Conservation (phyloP, 2,797 vertebrate genomes). For the Melanotaenia parkinsoni region DNA sequence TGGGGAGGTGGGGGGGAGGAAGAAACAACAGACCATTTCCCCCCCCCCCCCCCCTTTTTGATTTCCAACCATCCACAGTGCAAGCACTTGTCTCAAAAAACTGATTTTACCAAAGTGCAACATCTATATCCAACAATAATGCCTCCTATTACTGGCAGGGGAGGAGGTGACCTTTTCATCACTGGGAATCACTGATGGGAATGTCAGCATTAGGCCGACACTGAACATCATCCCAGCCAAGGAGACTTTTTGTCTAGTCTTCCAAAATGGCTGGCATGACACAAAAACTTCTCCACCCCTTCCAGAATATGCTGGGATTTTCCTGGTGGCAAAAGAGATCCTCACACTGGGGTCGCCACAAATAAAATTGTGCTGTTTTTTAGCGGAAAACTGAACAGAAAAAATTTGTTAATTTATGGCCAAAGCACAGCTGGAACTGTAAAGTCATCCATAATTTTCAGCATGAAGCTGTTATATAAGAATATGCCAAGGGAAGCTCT, state of each 20-base stretch:
- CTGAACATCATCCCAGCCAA: constrained; percentile 27
- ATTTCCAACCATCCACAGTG: constrained; percentile 72
- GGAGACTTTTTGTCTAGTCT: constrained; percentile 37
- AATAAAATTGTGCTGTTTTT: constrained; percentile 40
- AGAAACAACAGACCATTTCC: constrained; percentile 87
- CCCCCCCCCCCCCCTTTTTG: constrained; percentile 42
- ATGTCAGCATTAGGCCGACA: constrained; percentile 40
- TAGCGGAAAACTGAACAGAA: neutral
- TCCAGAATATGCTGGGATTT: constrained; percentile 34
- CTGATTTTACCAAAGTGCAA: constrained; percentile 15
- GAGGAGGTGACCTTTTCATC: constrained; percentile 49
- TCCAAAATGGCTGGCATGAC: constrained; percentile 42
- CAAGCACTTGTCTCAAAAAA: constrained; percentile 38
- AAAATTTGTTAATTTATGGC: neutral
- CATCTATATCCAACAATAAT: constrained; percentile 23
- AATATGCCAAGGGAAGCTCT: constrained; percentile 38
- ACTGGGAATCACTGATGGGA: constrained; percentile 36
- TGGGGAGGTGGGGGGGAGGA: constrained; percentile 40
- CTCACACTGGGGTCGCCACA: constrained; percentile 27
- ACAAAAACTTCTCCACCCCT: constrained; percentile 40
- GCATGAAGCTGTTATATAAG: constrained; percentile 62
- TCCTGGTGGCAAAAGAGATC: constrained; percentile 21
- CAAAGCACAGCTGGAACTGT: constrained; percentile 23
- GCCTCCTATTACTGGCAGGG: constrained; percentile 19
- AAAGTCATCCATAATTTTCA: constrained; percentile 43